Evolutionary conservation across 2,113 vertebrate genomes (phyloP).

Genomic region (Varanus komodoensis): DNA sequence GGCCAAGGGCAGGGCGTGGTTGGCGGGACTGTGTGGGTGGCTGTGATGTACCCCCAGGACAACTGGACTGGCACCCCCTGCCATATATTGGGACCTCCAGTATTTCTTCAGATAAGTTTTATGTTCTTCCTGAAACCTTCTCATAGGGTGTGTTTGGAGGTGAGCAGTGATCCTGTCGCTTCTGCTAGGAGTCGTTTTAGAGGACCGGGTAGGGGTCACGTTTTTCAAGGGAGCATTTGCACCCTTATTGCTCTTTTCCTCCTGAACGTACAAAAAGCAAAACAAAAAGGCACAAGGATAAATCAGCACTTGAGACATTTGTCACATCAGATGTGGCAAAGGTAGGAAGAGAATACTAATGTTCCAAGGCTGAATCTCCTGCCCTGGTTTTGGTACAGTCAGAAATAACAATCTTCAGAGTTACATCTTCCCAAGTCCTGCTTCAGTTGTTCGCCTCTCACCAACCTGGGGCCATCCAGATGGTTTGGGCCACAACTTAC

Average conservation of each 20-base stretch:
- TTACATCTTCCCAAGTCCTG: conserved; percentile 1
- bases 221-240: neutral
- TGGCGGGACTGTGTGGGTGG: no score
- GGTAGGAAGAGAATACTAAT: neutral
- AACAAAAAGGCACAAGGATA: neutral
- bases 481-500: no score
- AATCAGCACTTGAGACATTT: neutral
- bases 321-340: neutral
- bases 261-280: neutral
- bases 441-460: conserved; percentile 18
- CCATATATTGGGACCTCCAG: neutral
- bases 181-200: neutral
- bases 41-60: no score
- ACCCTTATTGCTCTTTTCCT: neutral
- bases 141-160: neutral
- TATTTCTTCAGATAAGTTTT: neutral
- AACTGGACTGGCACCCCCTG: no score
- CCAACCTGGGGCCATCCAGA: no score
- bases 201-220: neutral
- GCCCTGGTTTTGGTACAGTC: neutral
- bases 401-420: neutral
- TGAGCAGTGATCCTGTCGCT: neutral
- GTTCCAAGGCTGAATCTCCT: neutral
- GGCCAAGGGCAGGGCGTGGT: no score
- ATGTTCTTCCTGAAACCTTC: neutral